A percentile compares a stretch with the other conserved stretches of the same genome.
phyloP scores from a whole-genome alignment of 2,113 vertebrate genomes.

The Mustela lutreola region DNA sequence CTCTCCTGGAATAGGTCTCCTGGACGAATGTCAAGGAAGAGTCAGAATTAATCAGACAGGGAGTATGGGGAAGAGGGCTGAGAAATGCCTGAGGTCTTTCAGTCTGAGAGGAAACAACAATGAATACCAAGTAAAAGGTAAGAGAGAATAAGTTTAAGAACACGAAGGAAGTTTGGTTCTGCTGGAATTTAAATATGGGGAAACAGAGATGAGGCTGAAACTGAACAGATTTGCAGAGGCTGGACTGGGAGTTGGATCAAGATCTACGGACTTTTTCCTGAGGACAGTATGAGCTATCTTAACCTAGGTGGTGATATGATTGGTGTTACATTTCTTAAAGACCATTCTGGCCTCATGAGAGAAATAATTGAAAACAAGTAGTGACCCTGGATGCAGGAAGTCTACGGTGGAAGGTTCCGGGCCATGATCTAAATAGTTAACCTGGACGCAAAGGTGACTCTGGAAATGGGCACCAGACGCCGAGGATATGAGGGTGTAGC shows the following conservation, averaged over 20 bases:
- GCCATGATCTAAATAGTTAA: neutral
- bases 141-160: neutral
- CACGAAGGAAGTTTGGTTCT: neutral
- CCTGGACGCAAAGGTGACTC: neutral
- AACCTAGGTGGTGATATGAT: neutral
- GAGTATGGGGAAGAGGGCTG: fast-evolving
- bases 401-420: neutral
- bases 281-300: neutral
- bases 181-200: neutral
- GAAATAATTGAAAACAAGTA: neutral
- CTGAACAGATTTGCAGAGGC: neutral
- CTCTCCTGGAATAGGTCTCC: neutral
- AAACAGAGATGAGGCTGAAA: neutral
- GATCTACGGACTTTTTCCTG: neutral
- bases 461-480: neutral
- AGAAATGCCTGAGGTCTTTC: neutral
- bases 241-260: neutral
- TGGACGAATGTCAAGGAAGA: neutral
- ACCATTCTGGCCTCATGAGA: neutral
- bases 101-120: neutral
- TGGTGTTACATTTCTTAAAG: neutral
- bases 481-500: fast-evolving
- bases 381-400: neutral
- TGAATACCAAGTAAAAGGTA: neutral
- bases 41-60: neutral